Conservation (phyloP, 2,888 invertebrate genomes). For the Antitype chi region DNA sequence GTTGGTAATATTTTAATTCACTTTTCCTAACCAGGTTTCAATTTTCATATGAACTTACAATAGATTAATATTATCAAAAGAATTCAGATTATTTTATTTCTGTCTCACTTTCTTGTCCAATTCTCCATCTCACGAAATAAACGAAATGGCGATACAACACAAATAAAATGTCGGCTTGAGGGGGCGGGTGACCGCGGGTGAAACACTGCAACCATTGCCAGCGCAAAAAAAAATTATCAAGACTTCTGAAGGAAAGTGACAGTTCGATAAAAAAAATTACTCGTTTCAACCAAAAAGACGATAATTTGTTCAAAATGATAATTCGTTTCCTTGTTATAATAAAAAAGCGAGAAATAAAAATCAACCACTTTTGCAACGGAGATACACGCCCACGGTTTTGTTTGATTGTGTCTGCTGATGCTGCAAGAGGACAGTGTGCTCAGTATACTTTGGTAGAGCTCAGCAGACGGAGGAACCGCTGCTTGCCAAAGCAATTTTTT, state of each 20-base stretch:
- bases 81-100: conserved; percentile 84
- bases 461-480: neutral
- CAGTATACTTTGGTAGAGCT: neutral
- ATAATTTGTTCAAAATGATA: neutral
- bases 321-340: neutral
- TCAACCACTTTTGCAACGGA: neutral
- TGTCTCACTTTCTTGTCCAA: conserved; percentile 89
- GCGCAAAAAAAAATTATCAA: conserved; percentile 5
- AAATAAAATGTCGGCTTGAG: conserved; percentile 85
- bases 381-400: too few relatives aligned
- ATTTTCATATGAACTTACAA: conserved; percentile 35
- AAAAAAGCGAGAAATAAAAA: neutral
- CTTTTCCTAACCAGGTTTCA: conserved; percentile 62
- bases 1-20: conserved; percentile 25
- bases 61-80: conserved; percentile 45
- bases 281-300: neutral
- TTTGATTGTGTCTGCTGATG: neutral
- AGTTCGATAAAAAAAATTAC: neutral
- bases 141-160: conserved; percentile 90
- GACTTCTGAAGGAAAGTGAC: neutral
- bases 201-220: conserved; percentile 31
- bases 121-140: conserved; percentile 89
- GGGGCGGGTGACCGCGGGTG: conserved; percentile 10
- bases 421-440: conserved; percentile 2
- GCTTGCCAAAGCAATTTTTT: neutral